These are phyloP conservation scores for Phaetusa simplex DNA, from an alignment of 2,113 vertebrate genomes.

Conservation along the genomic window DNA sequence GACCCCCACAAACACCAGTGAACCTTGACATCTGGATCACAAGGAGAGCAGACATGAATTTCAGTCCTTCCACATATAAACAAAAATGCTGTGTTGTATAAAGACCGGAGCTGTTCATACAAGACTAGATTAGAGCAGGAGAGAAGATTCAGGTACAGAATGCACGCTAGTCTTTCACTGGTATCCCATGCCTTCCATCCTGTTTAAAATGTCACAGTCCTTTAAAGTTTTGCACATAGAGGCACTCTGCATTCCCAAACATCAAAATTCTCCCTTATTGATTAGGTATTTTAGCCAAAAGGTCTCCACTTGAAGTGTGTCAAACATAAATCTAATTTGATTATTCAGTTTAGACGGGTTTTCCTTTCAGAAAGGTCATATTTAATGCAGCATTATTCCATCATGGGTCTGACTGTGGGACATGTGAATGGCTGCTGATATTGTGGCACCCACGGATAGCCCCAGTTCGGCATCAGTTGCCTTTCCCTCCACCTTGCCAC, in stretches of 20 bases:
- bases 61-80: not conserved
- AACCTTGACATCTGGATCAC: not conserved
- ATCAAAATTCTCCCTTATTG: not conserved
- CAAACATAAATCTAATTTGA: not conserved
- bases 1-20: not conserved
- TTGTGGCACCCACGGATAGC: not conserved
- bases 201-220: not conserved
- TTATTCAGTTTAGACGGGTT: not conserved
- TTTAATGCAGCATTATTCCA: not conserved
- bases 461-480: not conserved
- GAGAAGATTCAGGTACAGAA: not conserved
- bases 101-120: not conserved
- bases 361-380: not conserved
- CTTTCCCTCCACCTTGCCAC: not conserved
- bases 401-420: not conserved
- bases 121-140: not conserved
- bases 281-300: constrained; percentile 7
- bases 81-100: not conserved
- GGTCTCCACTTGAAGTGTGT: not conserved
- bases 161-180: too few species aligned
- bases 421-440: not conserved
- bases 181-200: not conserved
- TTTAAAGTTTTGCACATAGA: not conserved
- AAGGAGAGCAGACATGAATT: not conserved
- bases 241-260: not conserved